These are phyloP conservation scores for Araneus ventricosus DNA, from an alignment of 1,140 invertebrate genomes.

Conservation along the genomic window DNA sequence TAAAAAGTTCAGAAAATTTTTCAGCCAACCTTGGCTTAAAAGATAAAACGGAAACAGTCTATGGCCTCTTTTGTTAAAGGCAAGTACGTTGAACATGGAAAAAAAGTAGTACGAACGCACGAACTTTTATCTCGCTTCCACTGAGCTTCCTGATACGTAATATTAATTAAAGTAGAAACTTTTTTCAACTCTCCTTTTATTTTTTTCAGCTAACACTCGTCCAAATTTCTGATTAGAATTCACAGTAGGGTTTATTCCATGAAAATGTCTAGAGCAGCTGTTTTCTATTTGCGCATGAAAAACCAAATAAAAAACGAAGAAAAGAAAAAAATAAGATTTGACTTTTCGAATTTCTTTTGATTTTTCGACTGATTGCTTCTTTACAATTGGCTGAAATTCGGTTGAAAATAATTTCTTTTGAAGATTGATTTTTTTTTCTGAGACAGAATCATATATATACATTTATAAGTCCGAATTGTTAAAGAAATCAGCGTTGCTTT, in stretches of 20 bases:
- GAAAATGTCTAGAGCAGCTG: conserved; percentile 39
- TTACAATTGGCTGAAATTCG: not conserved
- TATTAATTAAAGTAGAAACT: conserved; percentile 51
- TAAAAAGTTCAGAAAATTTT: conserved; percentile 53
- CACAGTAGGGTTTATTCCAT: not conserved
- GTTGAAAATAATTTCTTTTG: not conserved
- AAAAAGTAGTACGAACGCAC: not conserved
- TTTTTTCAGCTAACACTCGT: conserved; percentile 1
- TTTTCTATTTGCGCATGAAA: conserved; percentile 12
- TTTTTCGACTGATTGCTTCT: conserved; percentile 10
- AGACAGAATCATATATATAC: not conserved
- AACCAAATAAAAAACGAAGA: not conserved
- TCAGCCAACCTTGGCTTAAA: conserved; percentile 7
- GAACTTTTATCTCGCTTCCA: conserved; percentile 22
- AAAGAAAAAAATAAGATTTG: not conserved
- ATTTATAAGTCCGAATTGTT: not conserved
- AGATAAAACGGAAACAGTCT: conserved; percentile 57
- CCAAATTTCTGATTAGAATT: conserved; percentile 34
- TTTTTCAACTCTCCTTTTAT: conserved; percentile 39
- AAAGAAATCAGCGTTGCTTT: not conserved
- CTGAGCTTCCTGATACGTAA: conserved; percentile 48
- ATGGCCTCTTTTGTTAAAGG: conserved; percentile 31
- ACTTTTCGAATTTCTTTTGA: conserved; percentile 21
- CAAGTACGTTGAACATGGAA: not conserved
- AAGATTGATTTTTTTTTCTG: not conserved